Conservation (phyloP, 2,113 vertebrate genomes). For the Pipa parva region DNA sequence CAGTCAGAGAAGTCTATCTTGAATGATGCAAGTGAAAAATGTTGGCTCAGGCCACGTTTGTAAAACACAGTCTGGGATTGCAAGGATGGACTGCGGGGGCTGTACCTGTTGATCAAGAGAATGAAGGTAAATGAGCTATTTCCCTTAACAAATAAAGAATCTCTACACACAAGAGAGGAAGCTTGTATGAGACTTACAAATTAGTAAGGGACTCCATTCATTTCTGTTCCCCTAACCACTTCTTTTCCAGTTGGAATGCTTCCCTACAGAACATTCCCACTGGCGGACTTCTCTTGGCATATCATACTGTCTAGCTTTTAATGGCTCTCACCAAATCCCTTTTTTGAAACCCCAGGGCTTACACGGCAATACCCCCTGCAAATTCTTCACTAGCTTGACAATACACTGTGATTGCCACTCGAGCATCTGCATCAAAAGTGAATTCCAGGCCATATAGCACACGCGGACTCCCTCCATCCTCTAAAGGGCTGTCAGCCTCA, state of each 20-base stretch:
- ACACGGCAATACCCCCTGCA: constrained; percentile 89
- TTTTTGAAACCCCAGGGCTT: constrained; percentile 52
- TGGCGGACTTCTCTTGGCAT: too few relatives aligned
- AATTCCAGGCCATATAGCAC: constrained; percentile 93
- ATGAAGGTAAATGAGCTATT: too few relatives aligned
- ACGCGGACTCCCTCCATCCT: constrained; percentile 82
- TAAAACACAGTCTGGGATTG: constrained; percentile 91
- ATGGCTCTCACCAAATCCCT: too few relatives aligned
- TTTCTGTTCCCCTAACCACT: too few relatives aligned
- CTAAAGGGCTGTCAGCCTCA: constrained; percentile 75
- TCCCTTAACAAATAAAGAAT: too few relatives aligned
- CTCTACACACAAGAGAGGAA: too few relatives aligned
- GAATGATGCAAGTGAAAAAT: constrained; percentile 93
- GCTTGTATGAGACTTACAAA: too few relatives aligned
- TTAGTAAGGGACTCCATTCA: too few relatives aligned
- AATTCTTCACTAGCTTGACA: constrained; percentile 95
- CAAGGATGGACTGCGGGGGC: constrained; percentile 77
- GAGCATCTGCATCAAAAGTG: constrained; percentile 92
- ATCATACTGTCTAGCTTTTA: too few relatives aligned
- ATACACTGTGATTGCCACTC: constrained; percentile 92
- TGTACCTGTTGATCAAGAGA: constrained; percentile 78
- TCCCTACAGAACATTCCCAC: too few relatives aligned
- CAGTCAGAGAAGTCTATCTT: constrained; percentile 93
- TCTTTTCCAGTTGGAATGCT: too few relatives aligned
- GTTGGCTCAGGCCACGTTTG: constrained; percentile 93